These are phyloP conservation scores for Myopa testacea DNA, from an alignment of 2,888 invertebrate species.

Conservation along the genomic window DNA sequence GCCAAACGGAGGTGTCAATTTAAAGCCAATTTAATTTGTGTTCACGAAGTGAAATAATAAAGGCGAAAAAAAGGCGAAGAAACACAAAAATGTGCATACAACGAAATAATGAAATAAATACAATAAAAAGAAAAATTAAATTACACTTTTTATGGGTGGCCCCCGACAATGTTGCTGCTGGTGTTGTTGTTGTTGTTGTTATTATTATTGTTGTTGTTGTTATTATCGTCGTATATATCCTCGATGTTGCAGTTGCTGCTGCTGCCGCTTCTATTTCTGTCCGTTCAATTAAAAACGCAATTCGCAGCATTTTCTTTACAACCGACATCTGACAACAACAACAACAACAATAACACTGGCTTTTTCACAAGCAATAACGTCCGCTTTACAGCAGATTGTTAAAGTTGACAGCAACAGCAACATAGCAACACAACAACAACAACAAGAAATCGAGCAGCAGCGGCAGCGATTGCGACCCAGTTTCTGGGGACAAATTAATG, in stretches of 20 bases:
- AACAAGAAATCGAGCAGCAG: not conserved
- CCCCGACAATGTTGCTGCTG: not conserved
- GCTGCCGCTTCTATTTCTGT: constrained; percentile 18
- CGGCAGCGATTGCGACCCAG: not conserved
- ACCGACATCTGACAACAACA: not conserved
- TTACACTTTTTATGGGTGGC: too few relatives aligned
- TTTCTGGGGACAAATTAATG: not conserved
- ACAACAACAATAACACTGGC: not conserved
- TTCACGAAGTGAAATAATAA: not conserved
- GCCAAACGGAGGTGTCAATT: not conserved
- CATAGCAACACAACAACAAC: too few relatives aligned
- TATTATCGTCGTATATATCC: too few relatives aligned
- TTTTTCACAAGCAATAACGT: not conserved
- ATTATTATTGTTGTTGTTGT: not conserved
- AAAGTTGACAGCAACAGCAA: too few relatives aligned
- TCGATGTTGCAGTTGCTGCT: not conserved
- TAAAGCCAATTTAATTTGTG: constrained; percentile 14
- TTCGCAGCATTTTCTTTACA: not conserved
- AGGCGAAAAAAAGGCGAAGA: not conserved
- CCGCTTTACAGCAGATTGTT: too few relatives aligned
- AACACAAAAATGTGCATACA: not conserved
- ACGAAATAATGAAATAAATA: not conserved
- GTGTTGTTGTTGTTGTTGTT: not conserved
- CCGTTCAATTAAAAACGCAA: not conserved
- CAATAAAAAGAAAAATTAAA: not conserved